phyloP scores from a whole-genome alignment of 2,888 invertebrate species.

The Lacanobia oleracea region DNA sequence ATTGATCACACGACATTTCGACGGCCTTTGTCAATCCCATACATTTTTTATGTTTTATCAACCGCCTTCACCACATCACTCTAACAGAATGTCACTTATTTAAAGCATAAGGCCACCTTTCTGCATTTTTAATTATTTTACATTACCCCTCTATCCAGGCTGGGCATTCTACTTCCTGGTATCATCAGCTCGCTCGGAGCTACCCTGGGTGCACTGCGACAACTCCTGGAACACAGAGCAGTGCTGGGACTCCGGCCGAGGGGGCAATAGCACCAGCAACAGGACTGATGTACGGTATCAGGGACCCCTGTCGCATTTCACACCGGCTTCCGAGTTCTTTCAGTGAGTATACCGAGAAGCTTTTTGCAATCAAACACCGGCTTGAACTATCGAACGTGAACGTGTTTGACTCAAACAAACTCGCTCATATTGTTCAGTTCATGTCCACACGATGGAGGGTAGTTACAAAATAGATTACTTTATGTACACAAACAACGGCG shows the following conservation, averaged over 20 bases:
- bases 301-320: constrained; percentile 90
- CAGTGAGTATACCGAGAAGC: constrained; percentile 89
- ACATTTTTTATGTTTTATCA: too few species aligned
- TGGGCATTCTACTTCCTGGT: constrained; percentile 96
- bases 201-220: constrained; percentile 96
- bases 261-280: constrained; percentile 78
- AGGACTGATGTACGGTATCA: constrained; percentile 85
- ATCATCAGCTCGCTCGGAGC: constrained; percentile 92
- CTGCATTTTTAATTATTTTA: background rate
- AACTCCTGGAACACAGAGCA: constrained; percentile 95
- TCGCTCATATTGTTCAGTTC: too few species aligned
- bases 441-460: too few species aligned
- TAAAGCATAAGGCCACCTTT: too few species aligned
- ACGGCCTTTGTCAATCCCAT: too few species aligned
- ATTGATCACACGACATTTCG: too few species aligned
- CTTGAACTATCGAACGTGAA: too few species aligned
- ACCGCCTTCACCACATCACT: too few species aligned
- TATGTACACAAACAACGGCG: too few species aligned
- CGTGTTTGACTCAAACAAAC: too few species aligned
- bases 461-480: too few species aligned
- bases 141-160: constrained; percentile 73
- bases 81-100: too few species aligned
- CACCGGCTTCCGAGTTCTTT: constrained; percentile 95
- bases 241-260: constrained; percentile 91
- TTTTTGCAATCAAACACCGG: background rate